Base-by-base conservation (phyloP, 2,888 invertebrate species). In the Phrixothrix hirtus region DNA sequence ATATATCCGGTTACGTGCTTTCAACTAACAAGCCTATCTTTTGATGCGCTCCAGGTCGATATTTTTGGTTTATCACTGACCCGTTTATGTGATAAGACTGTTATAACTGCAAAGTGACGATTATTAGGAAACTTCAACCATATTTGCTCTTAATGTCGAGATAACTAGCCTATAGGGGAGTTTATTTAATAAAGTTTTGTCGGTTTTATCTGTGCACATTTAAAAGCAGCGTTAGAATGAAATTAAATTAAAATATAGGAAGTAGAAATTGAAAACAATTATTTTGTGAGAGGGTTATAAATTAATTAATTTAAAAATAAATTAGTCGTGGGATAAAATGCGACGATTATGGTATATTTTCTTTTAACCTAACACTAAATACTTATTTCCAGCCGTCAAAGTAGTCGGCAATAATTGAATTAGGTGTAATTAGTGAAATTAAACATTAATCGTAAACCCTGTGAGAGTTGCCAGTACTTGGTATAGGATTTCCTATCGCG, bases 1-100 rank as follows among this genome's bases (percentile, higher is more conserved):
- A 41, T 34, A 39, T 54, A 54, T 54, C 53, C 53, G 47, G 53
- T 48, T 43, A 54, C 53, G 44, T 47, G 48, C 47, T 34, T 38
- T 10, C 32, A 43, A 42, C 41, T 35, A 29, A 53, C 41, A 46
- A 47, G 21, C 29, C 15, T 35, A 53, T 47, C 47, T 43, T 44
- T 53, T 38, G 30, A 47, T 17, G 26, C 15, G 25, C 25, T 26
- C 44, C 14, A 39, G 47, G 35, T 44, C 32, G 38, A 43, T 37
- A 29, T 7, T 27, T 21, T 36, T 10, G 29, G 21, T 46, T 41
- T 47, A 47, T 34, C 49, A 32, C 16, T 43, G 49, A 49, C 43
- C 42, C 32, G 36, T 49, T 48, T 39, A 25, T 26, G 13, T 12
- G 48, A 48, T 48, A 41, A 39, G 35, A 35, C n/a, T n/a, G 14